These are phyloP conservation scores for Ecliptopera silaceata DNA, from an alignment of 2,888 invertebrate species.

Conservation along the genomic window DNA sequence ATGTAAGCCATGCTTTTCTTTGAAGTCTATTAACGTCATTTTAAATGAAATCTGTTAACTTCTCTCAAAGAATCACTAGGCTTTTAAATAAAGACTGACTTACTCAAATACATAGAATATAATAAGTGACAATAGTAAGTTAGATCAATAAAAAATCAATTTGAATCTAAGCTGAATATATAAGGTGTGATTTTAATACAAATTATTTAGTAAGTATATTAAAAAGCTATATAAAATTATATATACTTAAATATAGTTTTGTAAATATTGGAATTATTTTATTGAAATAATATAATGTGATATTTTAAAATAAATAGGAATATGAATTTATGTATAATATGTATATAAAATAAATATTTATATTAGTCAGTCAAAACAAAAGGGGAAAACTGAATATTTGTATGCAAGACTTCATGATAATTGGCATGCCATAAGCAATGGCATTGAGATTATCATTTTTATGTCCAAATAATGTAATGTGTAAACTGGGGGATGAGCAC, in stretches of 20 bases:
- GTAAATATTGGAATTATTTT: no score
- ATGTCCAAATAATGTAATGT: slow-evolving; percentile 59
- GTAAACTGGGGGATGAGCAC: slow-evolving; percentile 66
- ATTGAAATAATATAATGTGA: no score
- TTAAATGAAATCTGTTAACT: no score
- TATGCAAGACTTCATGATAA: slow-evolving; percentile 67
- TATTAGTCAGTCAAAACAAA: slow-evolving; percentile 54
- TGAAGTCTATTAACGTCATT: no score
- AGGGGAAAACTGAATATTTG: slow-evolving; percentile 82
- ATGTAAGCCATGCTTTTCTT: slow-evolving; percentile 64
- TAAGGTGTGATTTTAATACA: background rate
- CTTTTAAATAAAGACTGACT: slow-evolving; percentile 41
- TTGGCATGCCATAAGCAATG: slow-evolving; percentile 61
- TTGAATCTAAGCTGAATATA: background rate
- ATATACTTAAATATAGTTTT: no score
- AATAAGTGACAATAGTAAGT: slow-evolving; percentile 16
- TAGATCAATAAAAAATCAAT: no score
- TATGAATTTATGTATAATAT: slow-evolving; percentile 13
- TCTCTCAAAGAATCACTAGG: slow-evolving; percentile 55
- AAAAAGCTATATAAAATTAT: no score
- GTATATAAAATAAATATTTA: slow-evolving; percentile 11
- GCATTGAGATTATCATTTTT: slow-evolving; percentile 53
- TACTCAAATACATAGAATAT: slow-evolving; percentile 15
- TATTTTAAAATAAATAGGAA: background rate
- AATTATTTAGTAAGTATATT: no score